phyloP scores from a whole-genome alignment of 2,113 vertebrate genomes.

The Urocitellus parryii region DNA sequence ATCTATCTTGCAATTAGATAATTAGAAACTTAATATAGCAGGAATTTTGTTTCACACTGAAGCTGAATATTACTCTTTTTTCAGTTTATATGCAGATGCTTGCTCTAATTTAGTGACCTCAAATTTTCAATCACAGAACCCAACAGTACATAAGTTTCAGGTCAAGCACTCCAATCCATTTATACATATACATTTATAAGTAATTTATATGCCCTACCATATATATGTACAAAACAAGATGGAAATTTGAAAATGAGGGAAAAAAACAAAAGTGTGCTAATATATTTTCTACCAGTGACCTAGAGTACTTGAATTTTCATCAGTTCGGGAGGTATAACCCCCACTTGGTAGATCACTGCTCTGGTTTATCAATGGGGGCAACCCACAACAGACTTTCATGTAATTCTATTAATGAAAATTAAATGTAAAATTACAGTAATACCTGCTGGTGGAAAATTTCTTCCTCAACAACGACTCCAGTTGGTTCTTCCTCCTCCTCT shows the following conservation, averaged over 20 bases:
- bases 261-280: background rate
- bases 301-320: background rate
- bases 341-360: background rate
- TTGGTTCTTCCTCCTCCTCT: conserved; percentile 84
- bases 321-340: background rate
- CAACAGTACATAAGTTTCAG: background rate
- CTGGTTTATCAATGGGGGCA: background rate
- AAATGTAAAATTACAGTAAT: background rate
- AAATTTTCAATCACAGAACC: conserved; percentile 1
- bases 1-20: conserved; percentile 57
- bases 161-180: background rate
- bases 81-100: background rate
- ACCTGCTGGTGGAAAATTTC: conserved; percentile 89
- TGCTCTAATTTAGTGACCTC: background rate
- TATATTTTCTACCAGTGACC: background rate
- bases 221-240: background rate
- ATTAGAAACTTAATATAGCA: conserved; percentile 52
- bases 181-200: background rate
- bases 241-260: background rate
- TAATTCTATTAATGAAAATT: conserved; percentile 3
- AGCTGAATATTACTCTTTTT: background rate
- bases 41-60: background rate
- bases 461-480: conserved; percentile 86
- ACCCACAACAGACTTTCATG: background rate
- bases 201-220: background rate